A percentile compares a stretch with the other conserved stretches of the same genome.
Evolutionary conservation across 2,888 invertebrate species (phyloP).

Genomic region (Heliconius erato): DNA sequence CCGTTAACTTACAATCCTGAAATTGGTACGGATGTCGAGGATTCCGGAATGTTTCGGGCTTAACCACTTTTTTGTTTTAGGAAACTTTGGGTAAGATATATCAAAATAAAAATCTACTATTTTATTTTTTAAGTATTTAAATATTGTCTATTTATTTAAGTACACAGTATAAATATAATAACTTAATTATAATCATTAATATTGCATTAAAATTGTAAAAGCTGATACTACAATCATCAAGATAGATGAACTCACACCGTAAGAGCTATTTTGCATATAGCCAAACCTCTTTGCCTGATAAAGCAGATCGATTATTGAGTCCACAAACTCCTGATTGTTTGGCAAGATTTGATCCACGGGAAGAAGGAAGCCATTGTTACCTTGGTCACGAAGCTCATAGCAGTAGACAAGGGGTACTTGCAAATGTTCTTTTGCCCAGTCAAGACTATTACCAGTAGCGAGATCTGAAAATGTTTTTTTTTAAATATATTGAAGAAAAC

Average conservation of each 20-base stretch:
- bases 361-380: slow-evolving; percentile 88
- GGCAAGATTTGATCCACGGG: slow-evolving; percentile 89
- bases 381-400: slow-evolving; percentile 90
- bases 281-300: slow-evolving; percentile 73
- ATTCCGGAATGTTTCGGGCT: no score
- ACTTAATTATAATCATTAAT: not conserved
- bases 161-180: no score
- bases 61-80: no score
- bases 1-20: no score
- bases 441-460: slow-evolving; percentile 89
- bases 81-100: no score
- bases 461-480: slow-evolving; percentile 73
- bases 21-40: no score
- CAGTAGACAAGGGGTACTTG: slow-evolving; percentile 88
- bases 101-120: no score
- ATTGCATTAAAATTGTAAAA: slow-evolving; percentile 16
- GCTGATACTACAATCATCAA: slow-evolving; percentile 4
- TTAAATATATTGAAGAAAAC: not conserved
- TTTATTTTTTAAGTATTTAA: no score
- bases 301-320: slow-evolving; percentile 73
- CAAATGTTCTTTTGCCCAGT: slow-evolving; percentile 90
- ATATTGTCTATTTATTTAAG: no score
- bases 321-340: slow-evolving; percentile 86
- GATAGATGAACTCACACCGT: slow-evolving; percentile 7
- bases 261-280: slow-evolving; percentile 62